Evolutionary conservation across 2,888 invertebrate species (phyloP).

Genomic region (Conistra vaccinii): DNA sequence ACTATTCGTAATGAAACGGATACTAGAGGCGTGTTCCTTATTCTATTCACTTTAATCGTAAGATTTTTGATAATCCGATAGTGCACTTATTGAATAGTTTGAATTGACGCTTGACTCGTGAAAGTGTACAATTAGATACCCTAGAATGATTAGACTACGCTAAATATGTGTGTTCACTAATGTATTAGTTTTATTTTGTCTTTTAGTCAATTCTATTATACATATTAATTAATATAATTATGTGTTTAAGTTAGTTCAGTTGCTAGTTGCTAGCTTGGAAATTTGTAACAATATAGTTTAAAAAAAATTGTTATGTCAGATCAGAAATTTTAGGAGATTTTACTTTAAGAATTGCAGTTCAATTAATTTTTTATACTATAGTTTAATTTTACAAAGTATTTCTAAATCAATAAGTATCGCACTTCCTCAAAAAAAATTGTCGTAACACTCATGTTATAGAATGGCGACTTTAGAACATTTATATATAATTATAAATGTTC

Average conservation of each 20-base stretch:
- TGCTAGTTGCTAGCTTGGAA: background rate
- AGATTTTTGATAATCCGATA: conserved; percentile 78
- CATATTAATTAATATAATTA: conserved; percentile 41
- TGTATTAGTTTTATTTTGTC: conserved; percentile 54
- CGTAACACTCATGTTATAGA: background rate
- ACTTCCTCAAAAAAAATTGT: background rate
- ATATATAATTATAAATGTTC: background rate
- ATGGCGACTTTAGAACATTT: background rate
- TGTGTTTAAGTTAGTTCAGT: background rate
- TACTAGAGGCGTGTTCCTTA: conserved; percentile 48
- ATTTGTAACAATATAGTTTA: background rate
- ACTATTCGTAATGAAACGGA: background rate
- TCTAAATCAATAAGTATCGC: background rate
- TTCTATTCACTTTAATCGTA: conserved; percentile 65
- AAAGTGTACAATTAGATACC: conserved; percentile 63
- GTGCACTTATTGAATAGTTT: conserved; percentile 83
- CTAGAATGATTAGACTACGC: conserved; percentile 63
- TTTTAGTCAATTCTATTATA: conserved; percentile 58
- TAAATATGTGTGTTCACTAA: conserved; percentile 64
- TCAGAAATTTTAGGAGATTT: conserved; percentile 20
- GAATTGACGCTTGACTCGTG: conserved; percentile 70
- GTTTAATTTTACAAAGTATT: conserved; percentile 29
- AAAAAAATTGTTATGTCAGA: conserved; percentile 3
- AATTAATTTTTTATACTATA: conserved; percentile 17
- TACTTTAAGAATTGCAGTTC: conserved; percentile 22